Evolutionary conservation across 2,888 invertebrate genomes (phyloP).

Genomic region (Diabrotica balteata): DNA sequence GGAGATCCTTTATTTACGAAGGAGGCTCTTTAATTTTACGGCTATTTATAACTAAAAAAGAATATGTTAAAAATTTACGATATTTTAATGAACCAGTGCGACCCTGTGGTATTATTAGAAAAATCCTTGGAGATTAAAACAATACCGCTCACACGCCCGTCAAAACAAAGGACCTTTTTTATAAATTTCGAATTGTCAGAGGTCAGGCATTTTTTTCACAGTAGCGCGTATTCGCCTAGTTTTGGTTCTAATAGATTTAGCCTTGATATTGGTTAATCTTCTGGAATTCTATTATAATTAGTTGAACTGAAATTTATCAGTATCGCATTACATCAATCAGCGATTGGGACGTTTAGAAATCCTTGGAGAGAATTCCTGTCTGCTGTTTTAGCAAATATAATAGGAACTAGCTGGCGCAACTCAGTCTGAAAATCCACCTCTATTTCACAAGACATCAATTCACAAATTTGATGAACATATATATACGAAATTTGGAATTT

Average conservation of each 20-base stretch:
- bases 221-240: conserved; percentile 9
- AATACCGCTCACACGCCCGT: conserved; percentile 14
- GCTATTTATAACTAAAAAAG: no score
- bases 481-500: no score
- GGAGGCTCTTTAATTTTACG: no score
- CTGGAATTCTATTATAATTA: conserved; percentile 7
- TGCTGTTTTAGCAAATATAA: no score
- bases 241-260: not conserved
- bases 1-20: no score
- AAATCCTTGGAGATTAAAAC: conserved; percentile 30
- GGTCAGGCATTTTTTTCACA: conserved; percentile 29
- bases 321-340: conserved; percentile 10
- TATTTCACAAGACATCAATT: no score
- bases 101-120: conserved; percentile 11
- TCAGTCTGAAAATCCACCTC: no score
- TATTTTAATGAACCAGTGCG: not conserved
- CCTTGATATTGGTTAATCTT: conserved; percentile 10
- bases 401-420: no score
- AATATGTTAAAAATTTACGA: not conserved
- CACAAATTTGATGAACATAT: no score
- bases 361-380: not conserved
- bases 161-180: conserved; percentile 31
- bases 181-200: conserved; percentile 28
- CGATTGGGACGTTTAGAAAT: conserved; percentile 3
- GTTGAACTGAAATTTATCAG: not conserved